These are phyloP conservation scores for Lasiurus cinereus DNA, from an alignment of 2,113 vertebrate genomes.

Conservation along the genomic window DNA sequence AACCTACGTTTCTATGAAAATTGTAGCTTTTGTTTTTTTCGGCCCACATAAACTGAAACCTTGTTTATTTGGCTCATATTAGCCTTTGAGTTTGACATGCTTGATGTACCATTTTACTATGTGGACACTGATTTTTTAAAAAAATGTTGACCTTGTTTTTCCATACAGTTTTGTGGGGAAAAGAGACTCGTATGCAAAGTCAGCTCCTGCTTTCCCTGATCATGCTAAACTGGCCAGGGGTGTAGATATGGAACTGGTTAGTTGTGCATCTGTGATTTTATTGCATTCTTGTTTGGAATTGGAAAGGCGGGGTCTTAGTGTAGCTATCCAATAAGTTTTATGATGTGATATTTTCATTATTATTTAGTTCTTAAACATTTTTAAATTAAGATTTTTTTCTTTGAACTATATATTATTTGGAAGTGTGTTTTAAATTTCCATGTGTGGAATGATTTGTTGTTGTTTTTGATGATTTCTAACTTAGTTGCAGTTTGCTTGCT, in stretches of 20 bases:
- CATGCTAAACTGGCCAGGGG: slow-evolving; percentile 87
- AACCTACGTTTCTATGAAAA: too few relatives aligned
- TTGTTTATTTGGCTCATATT: too few relatives aligned
- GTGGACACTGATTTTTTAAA: slow-evolving; percentile 85
- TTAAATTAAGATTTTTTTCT: not conserved
- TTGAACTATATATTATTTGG: slow-evolving; percentile 23
- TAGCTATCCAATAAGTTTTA: slow-evolving; percentile 1
- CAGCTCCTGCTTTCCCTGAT: slow-evolving; percentile 67
- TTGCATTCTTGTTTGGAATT: slow-evolving; percentile 67
- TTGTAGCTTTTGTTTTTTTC: too few relatives aligned
- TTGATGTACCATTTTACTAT: slow-evolving; percentile 69
- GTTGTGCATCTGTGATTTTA: slow-evolving; percentile 87
- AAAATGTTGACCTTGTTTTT: slow-evolving; percentile 80
- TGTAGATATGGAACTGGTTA: slow-evolving; percentile 90
- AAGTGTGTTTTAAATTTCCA: slow-evolving; percentile 48
- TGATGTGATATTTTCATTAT: slow-evolving; percentile 20
- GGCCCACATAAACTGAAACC: too few relatives aligned
- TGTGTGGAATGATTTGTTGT: slow-evolving; percentile 3
- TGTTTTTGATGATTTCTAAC: slow-evolving; percentile 13
- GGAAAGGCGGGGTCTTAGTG: not conserved
- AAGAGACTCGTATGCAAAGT: slow-evolving; percentile 69
- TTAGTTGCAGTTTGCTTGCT: not conserved
- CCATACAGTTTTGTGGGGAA: slow-evolving; percentile 79
- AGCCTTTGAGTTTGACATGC: too few relatives aligned
- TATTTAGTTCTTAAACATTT: slow-evolving; percentile 38